phyloP scores from a whole-genome alignment of 2,888 invertebrate genomes.

The Dyspetes luteomarginatus region DNA sequence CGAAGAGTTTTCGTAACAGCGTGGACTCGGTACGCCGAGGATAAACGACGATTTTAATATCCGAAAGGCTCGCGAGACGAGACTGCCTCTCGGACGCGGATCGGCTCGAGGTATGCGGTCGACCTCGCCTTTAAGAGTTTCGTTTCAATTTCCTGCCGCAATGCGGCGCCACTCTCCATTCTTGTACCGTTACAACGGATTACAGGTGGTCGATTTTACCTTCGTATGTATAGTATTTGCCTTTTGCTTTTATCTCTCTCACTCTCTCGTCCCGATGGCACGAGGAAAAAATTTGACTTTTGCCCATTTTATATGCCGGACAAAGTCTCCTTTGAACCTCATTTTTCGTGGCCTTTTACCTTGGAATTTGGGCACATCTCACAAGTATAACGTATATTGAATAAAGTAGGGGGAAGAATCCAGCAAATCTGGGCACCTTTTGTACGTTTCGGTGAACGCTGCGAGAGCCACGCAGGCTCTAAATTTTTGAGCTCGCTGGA shows the following conservation, averaged over 20 bases:
- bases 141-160: conserved; percentile 68
- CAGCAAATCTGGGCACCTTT: neutral
- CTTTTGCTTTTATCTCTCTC: conserved; percentile 10
- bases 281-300: neutral
- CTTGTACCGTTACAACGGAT: conserved; percentile 78
- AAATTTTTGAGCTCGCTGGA: neutral
- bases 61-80: conserved; percentile 69
- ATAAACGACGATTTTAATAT: conserved; percentile 66
- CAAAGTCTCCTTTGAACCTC: neutral
- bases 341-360: neutral
- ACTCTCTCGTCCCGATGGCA: conserved; percentile 1
- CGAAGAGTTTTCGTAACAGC: conserved; percentile 16
- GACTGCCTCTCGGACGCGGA: conserved; percentile 79
- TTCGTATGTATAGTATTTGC: conserved; percentile 42
- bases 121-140: conserved; percentile 82
- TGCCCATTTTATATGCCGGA: too few species aligned
- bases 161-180: conserved; percentile 78
- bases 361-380: neutral
- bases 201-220: conserved; percentile 77
- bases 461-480: neutral
- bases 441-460: too few species aligned
- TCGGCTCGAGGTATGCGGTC: conserved; percentile 82
- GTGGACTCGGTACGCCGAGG: conserved; percentile 59
- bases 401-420: neutral
- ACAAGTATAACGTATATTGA: neutral